phyloP scores from a whole-genome alignment of 1,140 invertebrate species.

The Ceratitis capitata region DNA sequence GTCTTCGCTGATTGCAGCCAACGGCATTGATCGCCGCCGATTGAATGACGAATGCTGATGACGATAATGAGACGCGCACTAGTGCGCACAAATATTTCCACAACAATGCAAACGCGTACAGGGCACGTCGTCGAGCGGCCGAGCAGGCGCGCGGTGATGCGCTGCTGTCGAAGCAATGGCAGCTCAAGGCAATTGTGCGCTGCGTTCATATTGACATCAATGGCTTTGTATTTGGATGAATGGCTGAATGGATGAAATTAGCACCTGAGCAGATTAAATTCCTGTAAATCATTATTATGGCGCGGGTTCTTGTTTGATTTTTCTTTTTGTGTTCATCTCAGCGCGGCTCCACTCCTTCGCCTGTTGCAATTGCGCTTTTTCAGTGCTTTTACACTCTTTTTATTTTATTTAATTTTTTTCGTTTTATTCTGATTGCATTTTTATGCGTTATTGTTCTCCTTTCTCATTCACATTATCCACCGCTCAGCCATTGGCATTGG shows the following conservation, averaged over 20 bases:
- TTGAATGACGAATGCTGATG: conserved; percentile 27
- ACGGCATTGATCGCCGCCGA: background rate
- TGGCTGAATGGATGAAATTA: conserved; percentile 44
- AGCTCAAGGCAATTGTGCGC: background rate
- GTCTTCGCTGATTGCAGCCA: background rate
- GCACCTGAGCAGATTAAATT: conserved; percentile 47
- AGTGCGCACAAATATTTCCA: conserved; percentile 14
- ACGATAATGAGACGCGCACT: conserved; percentile 27
- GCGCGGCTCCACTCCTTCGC: background rate
- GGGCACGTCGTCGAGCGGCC: background rate
- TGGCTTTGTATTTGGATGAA: conserved; percentile 10
- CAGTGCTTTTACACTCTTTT: background rate
- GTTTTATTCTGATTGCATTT: background rate
- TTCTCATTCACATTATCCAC: conserved; percentile 34
- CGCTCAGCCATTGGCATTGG: conserved; percentile 9
- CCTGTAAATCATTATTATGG: conserved; percentile 43
- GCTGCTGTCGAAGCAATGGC: background rate
- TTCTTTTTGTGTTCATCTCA: too few relatives aligned
- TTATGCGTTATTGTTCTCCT: background rate
- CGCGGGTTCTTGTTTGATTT: background rate
- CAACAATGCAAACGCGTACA: background rate
- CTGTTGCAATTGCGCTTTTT: background rate
- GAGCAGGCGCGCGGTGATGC: background rate
- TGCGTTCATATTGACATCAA: conserved; percentile 3
- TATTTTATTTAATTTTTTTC: background rate